Evolutionary conservation across 2,888 invertebrate species (phyloP).

Genomic region (Pycnomerus fuliginosus): DNA sequence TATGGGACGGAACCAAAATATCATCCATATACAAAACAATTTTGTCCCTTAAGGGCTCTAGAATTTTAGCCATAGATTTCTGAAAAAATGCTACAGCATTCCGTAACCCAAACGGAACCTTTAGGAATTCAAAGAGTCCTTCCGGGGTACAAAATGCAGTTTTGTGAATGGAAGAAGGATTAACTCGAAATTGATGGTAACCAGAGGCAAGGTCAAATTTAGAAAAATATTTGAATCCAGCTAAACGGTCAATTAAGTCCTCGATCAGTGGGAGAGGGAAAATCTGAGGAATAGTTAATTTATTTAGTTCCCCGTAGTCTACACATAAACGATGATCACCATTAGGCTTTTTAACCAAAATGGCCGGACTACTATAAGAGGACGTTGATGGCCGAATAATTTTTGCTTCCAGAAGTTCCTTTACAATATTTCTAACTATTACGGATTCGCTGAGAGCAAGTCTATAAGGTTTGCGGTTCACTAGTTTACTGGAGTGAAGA

Average conservation of each 20-base stretch:
- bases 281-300: constrained; percentile 11
- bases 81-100: constrained; percentile 15
- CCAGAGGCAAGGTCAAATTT: constrained; percentile 30
- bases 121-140: constrained; percentile 1
- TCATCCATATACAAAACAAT: constrained; percentile 14
- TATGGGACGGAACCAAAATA: constrained; percentile 16
- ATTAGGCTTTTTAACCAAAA: constrained; percentile 9
- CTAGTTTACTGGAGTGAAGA: not conserved
- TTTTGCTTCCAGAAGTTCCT: not conserved
- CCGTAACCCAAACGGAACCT: constrained; percentile 1
- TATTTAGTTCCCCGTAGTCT: constrained; percentile 21
- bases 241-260: constrained; percentile 22
- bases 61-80: constrained; percentile 11
- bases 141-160: constrained; percentile 29
- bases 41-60: constrained; percentile 8
- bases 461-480: constrained; percentile 1
- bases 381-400: not conserved
- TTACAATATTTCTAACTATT: not conserved
- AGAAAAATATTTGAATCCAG: constrained; percentile 23
- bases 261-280: constrained; percentile 21
- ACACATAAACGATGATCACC: constrained; percentile 6
- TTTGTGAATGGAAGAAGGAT: constrained; percentile 27
- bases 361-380: constrained; percentile 2
- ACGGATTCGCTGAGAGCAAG: not conserved
- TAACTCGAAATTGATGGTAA: constrained; percentile 37